phyloP scores from a whole-genome alignment of 2,113 vertebrate genomes.

The Ploceus nigricollis region DNA sequence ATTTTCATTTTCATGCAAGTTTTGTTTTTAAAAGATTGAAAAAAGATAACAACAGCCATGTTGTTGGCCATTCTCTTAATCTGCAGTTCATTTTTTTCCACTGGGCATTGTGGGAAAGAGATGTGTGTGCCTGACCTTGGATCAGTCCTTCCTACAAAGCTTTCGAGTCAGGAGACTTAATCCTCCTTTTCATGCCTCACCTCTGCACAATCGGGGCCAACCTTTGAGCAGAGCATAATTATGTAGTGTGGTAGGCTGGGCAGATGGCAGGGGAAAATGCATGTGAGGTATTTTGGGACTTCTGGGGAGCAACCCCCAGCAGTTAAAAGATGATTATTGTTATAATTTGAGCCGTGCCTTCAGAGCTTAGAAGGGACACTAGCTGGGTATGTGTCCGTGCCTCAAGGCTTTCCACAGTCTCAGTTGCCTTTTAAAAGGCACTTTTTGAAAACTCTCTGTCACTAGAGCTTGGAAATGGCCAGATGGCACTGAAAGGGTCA shows the following conservation, averaged over 20 bases:
- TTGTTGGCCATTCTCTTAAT: background rate
- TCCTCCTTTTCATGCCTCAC: slow-evolving; percentile 59
- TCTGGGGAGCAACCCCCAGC: background rate
- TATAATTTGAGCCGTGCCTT: background rate
- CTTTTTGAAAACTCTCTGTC: background rate
- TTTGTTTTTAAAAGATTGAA: background rate
- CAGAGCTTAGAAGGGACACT: background rate
- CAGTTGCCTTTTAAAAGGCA: background rate
- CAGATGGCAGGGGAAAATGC: slow-evolving; percentile 37
- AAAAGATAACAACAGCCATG: background rate
- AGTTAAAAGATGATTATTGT: background rate
- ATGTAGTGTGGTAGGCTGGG: slow-evolving; percentile 16
- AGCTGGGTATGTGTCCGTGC: background rate
- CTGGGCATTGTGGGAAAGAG: slow-evolving; percentile 8
- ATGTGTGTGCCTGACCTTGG: slow-evolving; percentile 46
- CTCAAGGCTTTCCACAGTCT: background rate
- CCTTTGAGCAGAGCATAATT: slow-evolving; percentile 21
- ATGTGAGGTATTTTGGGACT: background rate
- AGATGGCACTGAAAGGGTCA: background rate
- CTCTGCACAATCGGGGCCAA: slow-evolving; percentile 43
- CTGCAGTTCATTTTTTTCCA: background rate
- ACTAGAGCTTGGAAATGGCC: background rate
- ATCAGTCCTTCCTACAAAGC: slow-evolving; percentile 47
- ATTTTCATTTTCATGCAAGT: background rate
- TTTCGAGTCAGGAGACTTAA: slow-evolving; percentile 25